These are phyloP conservation scores for Potamarius usumacintae DNA, from an alignment of 2,113 vertebrate genomes.

Conservation along the genomic window DNA sequence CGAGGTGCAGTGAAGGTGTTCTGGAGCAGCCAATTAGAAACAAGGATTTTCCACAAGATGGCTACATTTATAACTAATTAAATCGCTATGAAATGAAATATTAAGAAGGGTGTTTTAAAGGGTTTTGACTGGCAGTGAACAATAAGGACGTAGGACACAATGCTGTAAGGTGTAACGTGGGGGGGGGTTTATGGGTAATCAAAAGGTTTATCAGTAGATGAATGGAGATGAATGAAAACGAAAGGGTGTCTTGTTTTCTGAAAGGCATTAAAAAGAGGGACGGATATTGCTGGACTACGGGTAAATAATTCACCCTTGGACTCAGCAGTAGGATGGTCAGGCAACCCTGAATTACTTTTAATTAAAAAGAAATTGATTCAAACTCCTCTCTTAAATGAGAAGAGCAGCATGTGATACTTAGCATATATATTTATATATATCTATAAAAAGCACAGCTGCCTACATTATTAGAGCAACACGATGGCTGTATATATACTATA, in stretches of 20 bases:
- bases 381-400: slow-evolving; percentile 27
- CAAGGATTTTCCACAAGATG: not conserved
- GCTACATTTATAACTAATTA: not conserved
- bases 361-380: slow-evolving; percentile 1
- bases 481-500: slow-evolving; percentile 26
- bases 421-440: slow-evolving; percentile 13
- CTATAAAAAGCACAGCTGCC: slow-evolving; percentile 50
- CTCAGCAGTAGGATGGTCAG: slow-evolving; percentile 16
- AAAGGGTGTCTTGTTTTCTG: not conserved
- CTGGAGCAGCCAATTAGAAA: not conserved
- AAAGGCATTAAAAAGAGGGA: not conserved
- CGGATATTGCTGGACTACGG: not conserved
- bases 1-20: not conserved
- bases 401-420: slow-evolving; percentile 31
- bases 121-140: not conserved
- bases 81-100: not conserved
- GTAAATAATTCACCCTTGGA: not conserved
- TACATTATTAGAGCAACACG: slow-evolving; percentile 27
- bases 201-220: not conserved
- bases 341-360: slow-evolving; percentile 10
- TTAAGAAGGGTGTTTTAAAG: not conserved
- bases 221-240: not conserved
- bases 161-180: not conserved
- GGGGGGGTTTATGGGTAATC: not conserved
- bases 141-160: not conserved